These are phyloP conservation scores for Himalopsyche anomala DNA, from an alignment of 2,888 invertebrate genomes.

Conservation along the genomic window DNA sequence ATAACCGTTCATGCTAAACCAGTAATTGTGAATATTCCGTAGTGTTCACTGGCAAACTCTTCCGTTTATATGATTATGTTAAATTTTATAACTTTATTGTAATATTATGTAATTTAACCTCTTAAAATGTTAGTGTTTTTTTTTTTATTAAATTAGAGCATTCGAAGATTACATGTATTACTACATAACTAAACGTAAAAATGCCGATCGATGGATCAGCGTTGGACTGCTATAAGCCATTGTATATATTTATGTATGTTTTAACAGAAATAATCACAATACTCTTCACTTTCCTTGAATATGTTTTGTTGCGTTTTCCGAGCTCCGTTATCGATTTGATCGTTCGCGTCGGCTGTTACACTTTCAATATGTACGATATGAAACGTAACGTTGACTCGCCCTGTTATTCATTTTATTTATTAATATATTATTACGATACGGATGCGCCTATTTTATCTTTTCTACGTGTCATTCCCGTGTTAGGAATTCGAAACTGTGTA, in stretches of 20 bases:
- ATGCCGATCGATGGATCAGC: not conserved
- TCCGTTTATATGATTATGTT: slow-evolving; percentile 48
- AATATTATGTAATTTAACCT: slow-evolving; percentile 45
- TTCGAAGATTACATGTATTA: not conserved
- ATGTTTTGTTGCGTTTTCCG: slow-evolving; percentile 32
- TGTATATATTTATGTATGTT: slow-evolving; percentile 44
- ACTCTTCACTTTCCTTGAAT: slow-evolving; percentile 34
- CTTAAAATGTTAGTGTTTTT: slow-evolving; percentile 42
- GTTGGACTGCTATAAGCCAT: slow-evolving; percentile 40
- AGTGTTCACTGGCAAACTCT: slow-evolving; percentile 50
- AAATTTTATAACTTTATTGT: slow-evolving; percentile 46
- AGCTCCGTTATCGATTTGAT: slow-evolving; percentile 15
- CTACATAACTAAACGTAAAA: slow-evolving; percentile 32
- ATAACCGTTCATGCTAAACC: slow-evolving; percentile 36
- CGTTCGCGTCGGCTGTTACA: not conserved
- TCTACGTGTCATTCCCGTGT: slow-evolving; percentile 42
- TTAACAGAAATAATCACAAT: slow-evolving; percentile 43
- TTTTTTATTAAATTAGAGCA: slow-evolving; percentile 36
- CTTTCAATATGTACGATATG: not conserved
- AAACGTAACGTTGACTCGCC: not conserved
- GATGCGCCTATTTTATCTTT: slow-evolving; percentile 39
- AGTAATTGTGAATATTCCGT: slow-evolving; percentile 48
- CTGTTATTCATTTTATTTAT: slow-evolving; percentile 35
- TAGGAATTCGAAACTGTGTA: slow-evolving; percentile 19
- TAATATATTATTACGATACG: slow-evolving; percentile 22